Evolutionary conservation across 1,140 invertebrate genomes (phyloP).

Genomic region (Hyphantria cunea): DNA sequence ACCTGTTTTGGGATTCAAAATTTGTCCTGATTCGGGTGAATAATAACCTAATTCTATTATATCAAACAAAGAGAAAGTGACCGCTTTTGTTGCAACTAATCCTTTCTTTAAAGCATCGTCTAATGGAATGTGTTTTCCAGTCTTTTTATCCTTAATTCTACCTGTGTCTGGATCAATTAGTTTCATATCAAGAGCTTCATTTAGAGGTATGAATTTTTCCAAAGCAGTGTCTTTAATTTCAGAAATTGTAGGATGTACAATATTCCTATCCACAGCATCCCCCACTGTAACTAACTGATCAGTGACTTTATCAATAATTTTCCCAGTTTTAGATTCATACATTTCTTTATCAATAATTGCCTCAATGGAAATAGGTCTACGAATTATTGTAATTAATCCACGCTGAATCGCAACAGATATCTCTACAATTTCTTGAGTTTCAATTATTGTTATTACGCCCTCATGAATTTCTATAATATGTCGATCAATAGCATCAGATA

Average conservation of each 20-base stretch:
- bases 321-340: constrained; percentile 87
- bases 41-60: constrained; percentile 92
- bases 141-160: constrained; percentile 86
- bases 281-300: constrained; percentile 87
- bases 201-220: constrained; percentile 86
- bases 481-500: constrained; percentile 89
- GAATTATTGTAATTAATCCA: constrained; percentile 86
- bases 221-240: constrained; percentile 89
- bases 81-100: constrained; percentile 87
- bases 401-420: constrained; percentile 87
- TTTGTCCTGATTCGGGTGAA: constrained; percentile 87
- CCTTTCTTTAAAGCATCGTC: constrained; percentile 87
- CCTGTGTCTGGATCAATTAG: constrained; percentile 87
- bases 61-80: constrained; percentile 87
- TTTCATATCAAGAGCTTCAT: constrained; percentile 85
- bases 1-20: constrained; percentile 91
- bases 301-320: constrained; percentile 87
- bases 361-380: constrained; percentile 89
- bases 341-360: constrained; percentile 87
- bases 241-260: constrained; percentile 92
- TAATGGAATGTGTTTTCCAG: constrained; percentile 85
- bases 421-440: constrained; percentile 86
- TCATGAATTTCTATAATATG: constrained; percentile 89
- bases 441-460: constrained; percentile 87
- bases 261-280: constrained; percentile 89